Conservation (phyloP, 1,140 invertebrate genomes). For the Drosophila busckii region DNA sequence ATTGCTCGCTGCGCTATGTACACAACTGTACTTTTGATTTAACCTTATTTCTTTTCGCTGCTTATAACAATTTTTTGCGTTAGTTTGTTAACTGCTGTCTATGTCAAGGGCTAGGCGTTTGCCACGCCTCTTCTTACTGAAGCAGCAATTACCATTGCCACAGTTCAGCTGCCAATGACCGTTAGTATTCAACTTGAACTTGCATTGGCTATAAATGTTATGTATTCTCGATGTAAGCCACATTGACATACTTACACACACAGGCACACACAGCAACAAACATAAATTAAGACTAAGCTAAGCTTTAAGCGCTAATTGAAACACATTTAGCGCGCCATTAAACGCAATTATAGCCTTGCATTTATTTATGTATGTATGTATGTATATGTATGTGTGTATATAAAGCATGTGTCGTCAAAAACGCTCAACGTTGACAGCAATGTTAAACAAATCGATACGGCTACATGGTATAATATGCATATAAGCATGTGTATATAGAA, state of each 20-base stretch:
- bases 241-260: slow-evolving; percentile 37
- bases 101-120: background rate
- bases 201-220: slow-evolving; percentile 3
- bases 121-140: too few species aligned
- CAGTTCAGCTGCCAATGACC: slow-evolving; percentile 36
- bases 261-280: slow-evolving; percentile 6
- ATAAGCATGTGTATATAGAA: too few species aligned
- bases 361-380: background rate
- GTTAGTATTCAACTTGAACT: slow-evolving; percentile 42
- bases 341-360: slow-evolving; percentile 58
- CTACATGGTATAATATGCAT: too few species aligned
- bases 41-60: slow-evolving; percentile 72
- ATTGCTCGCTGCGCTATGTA: slow-evolving; percentile 71
- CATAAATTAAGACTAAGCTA: slow-evolving; percentile 18
- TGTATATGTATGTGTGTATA: slow-evolving; percentile 39
- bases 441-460: too few species aligned
- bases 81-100: slow-evolving; percentile 17
- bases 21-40: slow-evolving; percentile 77
- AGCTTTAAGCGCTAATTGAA: slow-evolving; percentile 61
- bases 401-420: slow-evolving; percentile 3
- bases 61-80: slow-evolving; percentile 56
- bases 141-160: background rate
- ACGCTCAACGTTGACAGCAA: too few species aligned
- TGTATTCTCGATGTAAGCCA: background rate
- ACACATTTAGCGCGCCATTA: slow-evolving; percentile 71